phyloP scores from a whole-genome alignment of 2,113 vertebrate species.

The Malurus cyaneus region DNA sequence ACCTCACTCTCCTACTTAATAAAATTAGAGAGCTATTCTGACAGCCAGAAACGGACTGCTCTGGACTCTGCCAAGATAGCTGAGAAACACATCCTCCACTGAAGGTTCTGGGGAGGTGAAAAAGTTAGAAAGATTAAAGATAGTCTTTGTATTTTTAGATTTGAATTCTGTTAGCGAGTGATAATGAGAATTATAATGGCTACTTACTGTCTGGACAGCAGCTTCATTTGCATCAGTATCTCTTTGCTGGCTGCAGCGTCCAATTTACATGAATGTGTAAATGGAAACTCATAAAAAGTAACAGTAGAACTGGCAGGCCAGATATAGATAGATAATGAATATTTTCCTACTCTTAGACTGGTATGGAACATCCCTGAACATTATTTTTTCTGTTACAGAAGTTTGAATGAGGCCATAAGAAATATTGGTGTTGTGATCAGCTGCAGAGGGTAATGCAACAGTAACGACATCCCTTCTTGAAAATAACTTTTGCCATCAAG shows the following conservation, averaged over 20 bases:
- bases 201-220: background rate
- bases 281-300: background rate
- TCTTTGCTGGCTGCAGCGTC: background rate
- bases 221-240: background rate
- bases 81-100: background rate
- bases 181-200: background rate
- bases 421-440: background rate
- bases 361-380: background rate
- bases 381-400: background rate
- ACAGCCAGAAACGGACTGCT: background rate
- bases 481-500: constrained; percentile 20
- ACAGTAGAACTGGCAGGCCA: background rate
- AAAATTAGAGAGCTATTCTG: background rate
- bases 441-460: background rate
- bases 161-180: background rate
- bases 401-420: background rate
- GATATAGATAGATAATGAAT: background rate
- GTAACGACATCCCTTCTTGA: background rate
- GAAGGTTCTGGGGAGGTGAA: background rate
- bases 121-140: background rate
- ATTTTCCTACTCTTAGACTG: background rate
- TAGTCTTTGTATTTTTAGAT: background rate
- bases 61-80: background rate
- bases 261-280: background rate
- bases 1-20: background rate